These are phyloP conservation scores for Drosophila trapezifrons DNA, from an alignment of 1,140 invertebrate genomes.

Conservation along the genomic window DNA sequence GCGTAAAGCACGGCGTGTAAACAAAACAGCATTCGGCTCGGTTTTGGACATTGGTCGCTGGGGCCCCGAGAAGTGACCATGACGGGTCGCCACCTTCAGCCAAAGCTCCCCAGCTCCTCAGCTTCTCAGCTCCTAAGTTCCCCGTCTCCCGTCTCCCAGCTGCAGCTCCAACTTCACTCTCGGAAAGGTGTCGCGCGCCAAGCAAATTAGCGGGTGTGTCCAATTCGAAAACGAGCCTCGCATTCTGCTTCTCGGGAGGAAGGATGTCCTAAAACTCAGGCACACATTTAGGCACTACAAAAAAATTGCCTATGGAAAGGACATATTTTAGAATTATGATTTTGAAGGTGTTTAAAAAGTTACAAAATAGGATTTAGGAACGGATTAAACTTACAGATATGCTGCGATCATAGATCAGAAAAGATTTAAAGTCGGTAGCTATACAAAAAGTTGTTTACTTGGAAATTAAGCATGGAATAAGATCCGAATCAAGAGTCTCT, in stretches of 20 bases:
- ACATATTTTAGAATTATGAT: not conserved
- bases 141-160: not conserved
- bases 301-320: not conserved
- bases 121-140: not conserved
- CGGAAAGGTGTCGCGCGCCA: constrained; percentile 74
- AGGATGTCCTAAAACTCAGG: constrained; percentile 26
- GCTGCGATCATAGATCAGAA: no score
- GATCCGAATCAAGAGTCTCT: no score
- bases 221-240: constrained; percentile 73
- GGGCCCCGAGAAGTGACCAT: constrained; percentile 68
- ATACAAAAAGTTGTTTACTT: no score
- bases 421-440: no score
- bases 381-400: no score
- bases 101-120: constrained; percentile 24
- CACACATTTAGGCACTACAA: constrained; percentile 12
- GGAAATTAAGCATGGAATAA: no score
- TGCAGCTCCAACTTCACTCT: constrained; percentile 10
- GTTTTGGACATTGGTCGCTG: constrained; percentile 50
- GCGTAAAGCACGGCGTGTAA: constrained; percentile 48
- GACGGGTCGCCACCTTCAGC: constrained; percentile 51
- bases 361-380: not conserved
- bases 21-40: constrained; percentile 58
- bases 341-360: not conserved
- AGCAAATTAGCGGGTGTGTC: constrained; percentile 80
- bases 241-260: constrained; percentile 21